Base-by-base conservation (phyloP, 2,888 invertebrate species). In the Melolontha melolontha region DNA sequence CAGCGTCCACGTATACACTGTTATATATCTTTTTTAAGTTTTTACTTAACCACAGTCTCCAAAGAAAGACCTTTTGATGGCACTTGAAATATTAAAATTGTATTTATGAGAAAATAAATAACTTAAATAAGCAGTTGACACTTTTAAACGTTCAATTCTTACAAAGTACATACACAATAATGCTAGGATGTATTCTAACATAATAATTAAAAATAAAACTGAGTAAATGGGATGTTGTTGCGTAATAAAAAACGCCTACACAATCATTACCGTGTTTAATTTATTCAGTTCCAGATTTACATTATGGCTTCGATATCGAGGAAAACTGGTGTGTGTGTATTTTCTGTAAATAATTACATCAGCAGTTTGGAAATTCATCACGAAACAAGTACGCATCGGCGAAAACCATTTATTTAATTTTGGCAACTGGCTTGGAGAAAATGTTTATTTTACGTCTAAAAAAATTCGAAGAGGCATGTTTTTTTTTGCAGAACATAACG, bases 281-380 rank as follows among this genome's bases (percentile, higher is more conserved):
- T 34, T 34, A 34, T 34, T 34, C 34, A 34, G 34, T 34, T 6
- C 1, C 10, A 34, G 34, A 29, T 52, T 14, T 52, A 52, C 39
- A 34, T 34, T 52, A 34, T 39, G 8, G 29, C n/a, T 22, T 40
- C 4, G 39, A 27, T 57, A 8, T 8, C 10, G 27, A 27, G 11
- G 22, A n/a, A 57, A 57, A 57, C 41, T n/a, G n/a, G n/a, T n/a
- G 7, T 22, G 11, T 44, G 42, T 44, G 44, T 57, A 2, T 34
- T 5, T 57, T 57, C 27, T 42, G 57, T 57, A 57, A 57, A 57
- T 39, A 44, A 27, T 44, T 17, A 57, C 14, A 57, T 57, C 57
- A 42, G 42, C 29, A 44, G n/a, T 57, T 44, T 44, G 42, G 22
- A 57, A 22, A 14, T 12, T 41, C n/a, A n/a, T 41, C 22, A 11